A percentile compares a stretch with the other conserved stretches of the same genome.
Evolutionary conservation across 2,888 invertebrate species (phyloP).

Genomic region (Calameuta filiformis): DNA sequence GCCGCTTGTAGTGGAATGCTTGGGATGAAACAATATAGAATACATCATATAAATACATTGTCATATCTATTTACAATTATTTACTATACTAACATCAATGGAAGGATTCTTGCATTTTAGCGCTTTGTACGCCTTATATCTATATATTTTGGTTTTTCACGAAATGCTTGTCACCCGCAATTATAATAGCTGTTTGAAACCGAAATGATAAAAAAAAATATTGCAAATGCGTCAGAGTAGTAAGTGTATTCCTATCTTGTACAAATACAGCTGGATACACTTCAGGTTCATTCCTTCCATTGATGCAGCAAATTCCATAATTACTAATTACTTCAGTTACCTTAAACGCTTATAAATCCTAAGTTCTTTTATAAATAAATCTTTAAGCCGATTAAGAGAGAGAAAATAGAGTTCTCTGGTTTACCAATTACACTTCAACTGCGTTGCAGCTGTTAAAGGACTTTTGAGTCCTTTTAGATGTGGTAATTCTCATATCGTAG

Average conservation of each 20-base stretch:
- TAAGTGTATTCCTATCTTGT: background rate
- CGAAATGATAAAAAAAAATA: conserved; percentile 15
- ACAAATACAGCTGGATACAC: background rate
- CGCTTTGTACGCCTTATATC: conserved; percentile 1
- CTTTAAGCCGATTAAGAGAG: conserved; percentile 46
- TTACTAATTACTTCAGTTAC: conserved; percentile 26
- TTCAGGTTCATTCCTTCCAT: conserved; percentile 38
- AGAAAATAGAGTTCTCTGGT: conserved; percentile 34
- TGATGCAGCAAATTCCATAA: conserved; percentile 36
- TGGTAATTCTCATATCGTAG: conserved; percentile 14
- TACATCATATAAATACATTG: conserved; percentile 28
- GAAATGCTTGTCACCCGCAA: background rate
- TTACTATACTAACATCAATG: conserved; percentile 51
- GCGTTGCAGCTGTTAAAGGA: conserved; percentile 25
- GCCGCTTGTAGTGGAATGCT: conserved; percentile 53
- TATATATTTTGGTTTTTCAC: background rate
- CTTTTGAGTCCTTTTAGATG: conserved; percentile 18
- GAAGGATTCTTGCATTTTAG: conserved; percentile 39
- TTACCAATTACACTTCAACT: conserved; percentile 23
- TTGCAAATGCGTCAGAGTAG: conserved; percentile 16
- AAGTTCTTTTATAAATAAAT: conserved; percentile 52
- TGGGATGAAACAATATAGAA: conserved; percentile 41
- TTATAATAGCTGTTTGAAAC: background rate
- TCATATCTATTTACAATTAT: conserved; percentile 52
- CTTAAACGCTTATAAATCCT: conserved; percentile 59